Evolutionary conservation across 2,113 vertebrate species (phyloP), one percentile per base, ranked within the genome.

Genomic region (Platanista minor): DNA sequence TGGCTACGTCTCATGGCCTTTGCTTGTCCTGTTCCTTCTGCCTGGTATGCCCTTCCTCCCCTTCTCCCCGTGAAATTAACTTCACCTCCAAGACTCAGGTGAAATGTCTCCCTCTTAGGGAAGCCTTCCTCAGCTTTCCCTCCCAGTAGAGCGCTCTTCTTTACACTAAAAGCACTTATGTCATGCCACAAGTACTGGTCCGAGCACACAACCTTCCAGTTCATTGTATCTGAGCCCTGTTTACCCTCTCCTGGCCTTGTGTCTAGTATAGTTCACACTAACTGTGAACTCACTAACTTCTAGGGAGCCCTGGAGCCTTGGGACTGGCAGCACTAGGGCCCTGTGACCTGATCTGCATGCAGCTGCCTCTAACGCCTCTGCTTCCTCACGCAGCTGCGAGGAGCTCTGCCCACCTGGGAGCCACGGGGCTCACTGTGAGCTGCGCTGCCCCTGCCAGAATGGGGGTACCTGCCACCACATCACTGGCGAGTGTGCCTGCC

Each of bases 381-480:
- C 52, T 88, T 96, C 62, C 43, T 89, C 49, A n/a, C 9, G 17
- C 98, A 99, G 99, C 97, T 99, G 99, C 14, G 99, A 99, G 96
- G 99, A 99, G 96, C 99, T 98, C 41, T 99, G 99, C 96, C 99
- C 99, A 54, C 99, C 99, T 0, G 99, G 99, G 92, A 99, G 99
- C 90, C 99, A 99, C 0, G 99, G 99, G 25, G 98, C 99, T n/a
- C 99, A 99, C 98, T 99, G 99, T 83, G 99, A 99, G 95, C 98
- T 99, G 97, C 99, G 99, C 67, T 99, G 99, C 97, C 99, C 99
- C 64, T 99, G 99, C 98, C 99, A 99, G 98, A 99, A 99, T 0
- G 99, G 99, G 33, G 99, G 99, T 12, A 98, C 98, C 43, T 99
- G 99, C 94, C 99, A 99, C 98, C 99, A 99, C 98, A 99, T 99